Base-by-base conservation (phyloP, 2,888 invertebrate genomes). In the Thyatira batis region DNA sequence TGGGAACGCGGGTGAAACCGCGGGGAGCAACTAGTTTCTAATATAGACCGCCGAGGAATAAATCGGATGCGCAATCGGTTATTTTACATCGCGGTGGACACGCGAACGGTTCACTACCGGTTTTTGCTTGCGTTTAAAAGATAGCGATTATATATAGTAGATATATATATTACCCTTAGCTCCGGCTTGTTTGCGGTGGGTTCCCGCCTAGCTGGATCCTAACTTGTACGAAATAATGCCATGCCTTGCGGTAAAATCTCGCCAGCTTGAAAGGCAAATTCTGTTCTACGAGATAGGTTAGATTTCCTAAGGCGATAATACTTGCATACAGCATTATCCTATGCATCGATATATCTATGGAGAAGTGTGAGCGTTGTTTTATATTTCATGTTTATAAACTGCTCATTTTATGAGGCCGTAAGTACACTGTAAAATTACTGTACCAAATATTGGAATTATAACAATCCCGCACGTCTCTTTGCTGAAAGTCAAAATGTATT, bases 251-350 rank as follows among this genome's bases (percentile, higher is more conserved):
- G 74, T 66, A 76, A 82, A 82, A 82, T 82, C 79, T 73, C 63
- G 61, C 39, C 58, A 60, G 58, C 71, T 71, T 76, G 74, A 79
- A 84, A 84, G 75, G 81, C 82, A 81, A 83, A 85, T 84, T 80
- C 75, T 76, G 73, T 78, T 76, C 71, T 50, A 50, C 50, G 61
- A 69, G 54, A 66, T 72, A 67, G 67, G 69, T 72, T 69, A 61
- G 58, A 57, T 64, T 56, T 67, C 63, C 63, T 59, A 45, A 51
- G 61, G 62, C 65, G 65, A 65, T 63, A 66, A 69, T 54, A 60
- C 60, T 39, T 39, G 39, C 39, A 39, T 39, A 39, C 61, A 71
- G 77, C 72, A 78, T 82, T 78, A 78, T 76, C 67, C 65, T 65
- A 63, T 45, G 46, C 27, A 39, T 6, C 33, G 33, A 39, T 39